Base-by-base conservation (phyloP, 2,888 invertebrate genomes). In the Synanthedon tipuliformis region DNA sequence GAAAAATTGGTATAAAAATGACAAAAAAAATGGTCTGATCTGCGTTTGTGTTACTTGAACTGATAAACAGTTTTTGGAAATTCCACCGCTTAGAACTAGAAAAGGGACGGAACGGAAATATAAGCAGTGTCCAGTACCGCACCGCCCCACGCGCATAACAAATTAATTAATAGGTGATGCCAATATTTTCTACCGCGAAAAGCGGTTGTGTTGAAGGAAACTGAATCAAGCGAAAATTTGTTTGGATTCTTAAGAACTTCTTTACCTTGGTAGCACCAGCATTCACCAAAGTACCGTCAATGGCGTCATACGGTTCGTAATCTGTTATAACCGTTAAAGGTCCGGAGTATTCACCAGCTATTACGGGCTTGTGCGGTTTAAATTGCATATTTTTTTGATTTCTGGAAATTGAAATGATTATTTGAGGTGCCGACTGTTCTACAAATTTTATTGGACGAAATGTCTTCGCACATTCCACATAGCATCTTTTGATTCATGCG, bases 261-360 rank as follows among this genome's bases (percentile, higher is more conserved):
- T 27, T n/a, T 58, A 83, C 84, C 69, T 66, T 62, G 11, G 68
- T 57, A 18, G 81, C 70, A 40, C 85, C 85, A 12, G 74, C 72
- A 50, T 63, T 59, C 3, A 77, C 41, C 1, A 85, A 48, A 23
- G 79, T 77, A n/a, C 62, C 59, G 10, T 69, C 62, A 0, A 81
- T 40, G 1, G 80, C 77, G 51, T 80, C 69, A 0, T 66, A 59
- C 0, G 78, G 70, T 2, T 79, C 60, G 55, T 71, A 78, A 58
- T 86, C 83, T 0, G 70, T 64, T 4, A 83, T 61, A 2, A 78
- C 73, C 0, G 61, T 62, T 51, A 86, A 57, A 49, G 2, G 11
- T 18, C 23, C 11, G 45, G 13, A 7, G 4, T 13, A 18, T 23
- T 16, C 18, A 1, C 49, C 49, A 16, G 7, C 11, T 16, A n/a